phyloP scores from a whole-genome alignment of 2,888 invertebrate species.

The Coenonympha glycerion region DNA sequence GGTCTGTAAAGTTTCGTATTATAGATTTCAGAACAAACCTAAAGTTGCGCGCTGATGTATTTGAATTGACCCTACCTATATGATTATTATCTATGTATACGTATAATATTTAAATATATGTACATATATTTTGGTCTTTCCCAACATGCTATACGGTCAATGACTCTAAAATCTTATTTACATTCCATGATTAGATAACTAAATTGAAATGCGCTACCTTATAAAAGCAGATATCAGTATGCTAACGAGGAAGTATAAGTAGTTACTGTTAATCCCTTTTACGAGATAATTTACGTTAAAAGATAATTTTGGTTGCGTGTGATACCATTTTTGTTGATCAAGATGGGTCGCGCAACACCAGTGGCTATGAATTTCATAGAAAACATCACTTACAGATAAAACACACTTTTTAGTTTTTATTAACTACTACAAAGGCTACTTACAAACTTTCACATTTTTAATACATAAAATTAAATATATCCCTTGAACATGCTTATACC shows the following conservation, averaged over 20 bases:
- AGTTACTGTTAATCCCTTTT: background rate
- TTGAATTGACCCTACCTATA: too few relatives aligned
- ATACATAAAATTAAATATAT: too few relatives aligned
- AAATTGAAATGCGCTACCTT: background rate
- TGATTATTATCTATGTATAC: too few relatives aligned
- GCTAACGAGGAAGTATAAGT: background rate
- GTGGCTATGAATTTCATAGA: background rate
- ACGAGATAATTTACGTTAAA: background rate
- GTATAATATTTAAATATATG: too few relatives aligned
- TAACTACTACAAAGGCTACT: too few relatives aligned
- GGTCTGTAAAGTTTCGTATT: too few relatives aligned
- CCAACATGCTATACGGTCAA: constrained; percentile 3
- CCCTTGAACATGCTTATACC: too few relatives aligned
- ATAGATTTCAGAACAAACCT: too few relatives aligned
- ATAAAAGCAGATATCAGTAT: background rate
- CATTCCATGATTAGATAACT: background rate
- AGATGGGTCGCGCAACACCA: background rate
- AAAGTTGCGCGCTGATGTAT: too few relatives aligned
- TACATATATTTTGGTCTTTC: background rate
- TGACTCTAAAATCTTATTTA: constrained; percentile 6
- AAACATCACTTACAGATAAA: too few relatives aligned
- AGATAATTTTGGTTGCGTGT: background rate
- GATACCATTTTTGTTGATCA: background rate
- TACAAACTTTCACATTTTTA: too few relatives aligned
- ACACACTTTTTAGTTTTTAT: too few relatives aligned